Base-by-base conservation (phyloP, 2,113 vertebrate species). In the Crotalus horridus region DNA sequence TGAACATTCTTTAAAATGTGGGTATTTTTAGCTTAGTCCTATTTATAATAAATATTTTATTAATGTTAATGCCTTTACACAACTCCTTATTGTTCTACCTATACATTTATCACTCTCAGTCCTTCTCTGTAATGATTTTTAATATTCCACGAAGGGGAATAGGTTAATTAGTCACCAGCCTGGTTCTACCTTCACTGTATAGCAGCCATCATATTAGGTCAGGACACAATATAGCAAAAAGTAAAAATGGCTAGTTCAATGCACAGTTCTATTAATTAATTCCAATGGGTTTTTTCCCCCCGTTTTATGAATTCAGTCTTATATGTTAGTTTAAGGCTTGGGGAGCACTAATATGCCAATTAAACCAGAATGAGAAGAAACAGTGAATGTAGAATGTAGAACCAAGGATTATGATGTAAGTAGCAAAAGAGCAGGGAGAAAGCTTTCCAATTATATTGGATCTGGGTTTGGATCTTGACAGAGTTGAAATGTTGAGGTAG, bases 61-160 rank as follows among this genome's bases (percentile, higher is more conserved):
- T 55, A 54, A 90, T 24, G 11, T 90, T 39, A 90, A 90, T 90
- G 21, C 21, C 54, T 53, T 90, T n/a, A 51, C 90, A 90, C 51
- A 81, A 90, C 23, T 55, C 64, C 90, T 81, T 23, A n/a, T 55
- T 55, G 64, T 81, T 90, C 48, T 81, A 8, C n/a, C 61, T 53
- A 54, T 69, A 81, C 51, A 81, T 90, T 90, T 54, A 39, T 81
- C 64, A 81, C 51, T 55, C 64, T 90, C n/a, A 26, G 90, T 53
- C n/a, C 64, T 54, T 21, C 90, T 90, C n/a, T 39, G 51, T 17
- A 23, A 29, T 90, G 89, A 69, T 61, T 90, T 53, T 53, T 69
- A 90, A 90, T 90, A 90, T n/a, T 69, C 59, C 89, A 53, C 6
- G 2, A 90, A 90, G 89, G 46, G 89, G 89, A 90, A 90, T 11